These are phyloP conservation scores for Emydocephalus ijimae DNA, from an alignment of 2,113 vertebrate species.

Conservation along the genomic window DNA sequence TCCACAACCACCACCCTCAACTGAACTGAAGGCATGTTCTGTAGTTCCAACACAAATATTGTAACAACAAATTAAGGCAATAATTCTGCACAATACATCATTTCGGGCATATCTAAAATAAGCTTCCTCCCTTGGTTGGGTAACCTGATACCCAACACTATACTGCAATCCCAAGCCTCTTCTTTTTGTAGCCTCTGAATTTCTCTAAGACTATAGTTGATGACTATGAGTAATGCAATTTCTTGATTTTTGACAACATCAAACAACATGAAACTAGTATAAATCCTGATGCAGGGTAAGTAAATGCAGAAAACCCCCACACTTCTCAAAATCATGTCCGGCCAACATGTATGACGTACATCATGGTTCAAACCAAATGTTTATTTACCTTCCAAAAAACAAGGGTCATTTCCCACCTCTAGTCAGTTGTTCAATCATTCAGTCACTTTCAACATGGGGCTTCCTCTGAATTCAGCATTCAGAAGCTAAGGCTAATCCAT, in stretches of 20 bases:
- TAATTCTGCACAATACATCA: not conserved
- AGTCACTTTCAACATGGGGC: not conserved
- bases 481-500: not conserved
- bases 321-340: not conserved
- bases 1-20: not conserved
- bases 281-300: not conserved
- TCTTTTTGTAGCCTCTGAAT: not conserved
- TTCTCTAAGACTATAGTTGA: not conserved
- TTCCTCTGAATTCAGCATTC: not conserved
- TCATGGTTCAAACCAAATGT: not conserved
- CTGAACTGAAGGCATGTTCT: not conserved
- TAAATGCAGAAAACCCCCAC: not conserved
- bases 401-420: not conserved
- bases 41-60: not conserved
- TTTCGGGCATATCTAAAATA: not conserved
- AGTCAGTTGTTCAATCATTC: not conserved
- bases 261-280: not conserved
- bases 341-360: not conserved
- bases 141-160: not conserved
- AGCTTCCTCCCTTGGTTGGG: not conserved
- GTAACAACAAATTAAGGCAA: not conserved
- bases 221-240: not conserved
- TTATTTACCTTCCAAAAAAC: not conserved
- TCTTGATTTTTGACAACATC: not conserved
- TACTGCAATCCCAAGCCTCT: not conserved